A percentile compares a stretch with the other conserved stretches of the same genome.
These are phyloP conservation scores for Tylochromis polylepis DNA, from an alignment of 2,113 vertebrate species.

Conservation along the genomic window DNA sequence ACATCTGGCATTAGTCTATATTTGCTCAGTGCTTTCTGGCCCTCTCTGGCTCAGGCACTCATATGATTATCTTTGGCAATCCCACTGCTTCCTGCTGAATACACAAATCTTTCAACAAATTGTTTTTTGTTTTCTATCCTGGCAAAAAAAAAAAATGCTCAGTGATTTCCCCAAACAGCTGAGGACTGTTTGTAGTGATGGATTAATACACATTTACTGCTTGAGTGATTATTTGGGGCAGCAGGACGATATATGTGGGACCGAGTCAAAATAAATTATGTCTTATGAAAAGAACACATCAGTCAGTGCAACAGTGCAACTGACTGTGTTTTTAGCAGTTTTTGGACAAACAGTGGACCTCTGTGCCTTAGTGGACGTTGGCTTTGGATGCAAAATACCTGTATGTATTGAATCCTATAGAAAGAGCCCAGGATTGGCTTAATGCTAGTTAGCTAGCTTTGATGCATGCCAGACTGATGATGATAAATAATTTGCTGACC, in stretches of 20 bases:
- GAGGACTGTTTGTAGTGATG: neutral
- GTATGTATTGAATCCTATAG: neutral
- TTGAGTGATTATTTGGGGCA: neutral
- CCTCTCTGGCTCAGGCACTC: neutral
- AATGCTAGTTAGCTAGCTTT: neutral
- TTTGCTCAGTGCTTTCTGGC: neutral
- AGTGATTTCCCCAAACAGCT: neutral
- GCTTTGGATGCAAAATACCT: neutral
- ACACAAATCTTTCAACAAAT: neutral
- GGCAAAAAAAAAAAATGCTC: neutral
- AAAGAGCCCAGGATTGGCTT: neutral
- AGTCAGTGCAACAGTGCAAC: fast-evolving
- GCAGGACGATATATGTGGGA: neutral
- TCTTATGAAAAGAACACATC: neutral
- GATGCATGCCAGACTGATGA: neutral
- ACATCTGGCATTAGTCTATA: neutral
- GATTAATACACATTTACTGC: neutral
- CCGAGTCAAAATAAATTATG: neutral
- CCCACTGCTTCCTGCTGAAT: neutral
- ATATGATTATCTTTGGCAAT: neutral
- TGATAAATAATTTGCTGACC: neutral
- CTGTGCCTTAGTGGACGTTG: fast-evolving
- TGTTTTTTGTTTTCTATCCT: fast-evolving
- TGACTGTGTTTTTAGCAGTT: neutral
- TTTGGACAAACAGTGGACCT: neutral